Conservation (phyloP, 1,140 invertebrate genomes). For the Aporrectodea caliginosa region DNA sequence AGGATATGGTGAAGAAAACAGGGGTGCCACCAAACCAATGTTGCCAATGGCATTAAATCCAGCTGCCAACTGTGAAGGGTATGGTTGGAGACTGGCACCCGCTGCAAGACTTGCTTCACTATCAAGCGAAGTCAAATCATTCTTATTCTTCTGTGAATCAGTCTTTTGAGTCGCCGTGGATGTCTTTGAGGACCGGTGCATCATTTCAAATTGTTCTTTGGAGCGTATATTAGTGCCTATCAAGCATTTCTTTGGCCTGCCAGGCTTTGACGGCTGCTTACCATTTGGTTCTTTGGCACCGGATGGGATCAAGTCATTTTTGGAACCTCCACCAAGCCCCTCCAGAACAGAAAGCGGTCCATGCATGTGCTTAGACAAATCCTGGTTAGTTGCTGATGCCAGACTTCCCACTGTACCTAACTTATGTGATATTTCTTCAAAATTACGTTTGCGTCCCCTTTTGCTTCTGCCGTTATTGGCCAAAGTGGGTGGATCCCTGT, state of each 20-base stretch:
- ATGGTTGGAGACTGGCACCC: not conserved
- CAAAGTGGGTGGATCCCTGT: not conserved
- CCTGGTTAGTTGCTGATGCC: not conserved
- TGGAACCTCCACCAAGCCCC: not conserved
- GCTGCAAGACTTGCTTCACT: not conserved
- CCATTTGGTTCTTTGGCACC: not conserved
- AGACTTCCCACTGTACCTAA: not conserved
- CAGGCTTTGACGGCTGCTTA: not conserved
- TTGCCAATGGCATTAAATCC: not conserved
- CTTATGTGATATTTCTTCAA: not conserved
- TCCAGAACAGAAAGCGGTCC: not conserved
- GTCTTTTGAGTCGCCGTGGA: not conserved
- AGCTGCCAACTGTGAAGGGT: not conserved
- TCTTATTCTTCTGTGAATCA: not conserved
- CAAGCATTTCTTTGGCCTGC: not conserved
- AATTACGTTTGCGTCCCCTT: not conserved
- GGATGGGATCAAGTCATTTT: too few species aligned
- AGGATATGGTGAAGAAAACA: not conserved
- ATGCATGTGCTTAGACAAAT: not conserved
- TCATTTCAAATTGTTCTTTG: not conserved
- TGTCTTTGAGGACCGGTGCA: too few species aligned
- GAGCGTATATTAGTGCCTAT: not conserved
- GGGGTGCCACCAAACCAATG: not conserved
- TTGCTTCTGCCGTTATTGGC: not conserved
- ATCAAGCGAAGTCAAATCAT: not conserved